Evolutionary conservation across 2,888 invertebrate species (phyloP).

Genomic region (Odontomyia ornata): DNA sequence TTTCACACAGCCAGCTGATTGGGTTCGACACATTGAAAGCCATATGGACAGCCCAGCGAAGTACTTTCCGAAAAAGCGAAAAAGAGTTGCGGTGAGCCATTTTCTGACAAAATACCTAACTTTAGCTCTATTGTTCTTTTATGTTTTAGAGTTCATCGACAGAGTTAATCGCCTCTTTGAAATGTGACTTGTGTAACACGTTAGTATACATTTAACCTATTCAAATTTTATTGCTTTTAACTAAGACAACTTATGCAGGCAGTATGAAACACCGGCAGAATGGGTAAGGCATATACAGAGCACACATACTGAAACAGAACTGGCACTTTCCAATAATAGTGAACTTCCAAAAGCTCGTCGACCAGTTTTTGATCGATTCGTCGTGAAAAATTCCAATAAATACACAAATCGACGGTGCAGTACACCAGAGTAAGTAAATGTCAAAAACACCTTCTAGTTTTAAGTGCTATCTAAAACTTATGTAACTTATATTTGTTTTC

Average conservation of each 20-base stretch:
- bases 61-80: conserved; percentile 65
- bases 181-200: conserved; percentile 81
- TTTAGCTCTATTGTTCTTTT: conserved; percentile 41
- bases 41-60: conserved; percentile 72
- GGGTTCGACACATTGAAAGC: conserved; percentile 84
- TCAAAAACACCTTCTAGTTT: neutral
- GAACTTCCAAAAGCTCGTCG: conserved; percentile 68
- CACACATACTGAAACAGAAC: conserved; percentile 81
- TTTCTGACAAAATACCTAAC: neutral
- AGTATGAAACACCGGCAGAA: conserved; percentile 81
- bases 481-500: no score
- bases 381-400: conserved; percentile 7
- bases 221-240: neutral
- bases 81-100: conserved; percentile 67
- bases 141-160: conserved; percentile 71
- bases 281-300: conserved; percentile 89
- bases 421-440: conserved; percentile 34
- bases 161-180: conserved; percentile 77
- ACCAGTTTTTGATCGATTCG: conserved; percentile 62
- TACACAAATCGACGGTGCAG: conserved; percentile 11
- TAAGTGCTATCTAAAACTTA: no score
- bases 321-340: conserved; percentile 80
- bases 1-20: conserved; percentile 81
- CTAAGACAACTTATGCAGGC: conserved; percentile 53
- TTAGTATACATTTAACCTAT: conserved; percentile 58